Conservation (phyloP, 2,797 vertebrate species). For the Staurois parvus region DNA sequence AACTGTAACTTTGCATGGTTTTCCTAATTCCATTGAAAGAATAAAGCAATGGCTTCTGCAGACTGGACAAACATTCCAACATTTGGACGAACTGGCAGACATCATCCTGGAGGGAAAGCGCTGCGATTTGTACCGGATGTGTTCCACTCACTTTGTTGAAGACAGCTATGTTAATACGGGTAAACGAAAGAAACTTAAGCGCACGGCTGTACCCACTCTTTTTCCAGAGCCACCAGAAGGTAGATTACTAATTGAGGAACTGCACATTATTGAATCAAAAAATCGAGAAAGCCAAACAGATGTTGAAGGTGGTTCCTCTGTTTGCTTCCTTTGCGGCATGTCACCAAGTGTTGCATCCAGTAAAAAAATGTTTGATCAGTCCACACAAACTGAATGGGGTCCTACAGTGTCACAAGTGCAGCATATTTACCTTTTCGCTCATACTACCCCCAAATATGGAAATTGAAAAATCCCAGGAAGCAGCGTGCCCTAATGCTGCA, state of each 20-base stretch:
- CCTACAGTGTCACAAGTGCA: neutral
- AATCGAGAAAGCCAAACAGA: neutral
- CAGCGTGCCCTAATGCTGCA: neutral
- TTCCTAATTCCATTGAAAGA: neutral
- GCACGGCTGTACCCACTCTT: neutral
- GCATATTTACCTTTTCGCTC: neutral
- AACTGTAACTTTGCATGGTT: neutral
- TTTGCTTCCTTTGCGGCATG: neutral
- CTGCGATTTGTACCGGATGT: neutral
- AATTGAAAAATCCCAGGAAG: too few relatives aligned
- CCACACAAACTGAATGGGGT: neutral
- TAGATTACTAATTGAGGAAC: neutral
- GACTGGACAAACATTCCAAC: constrained; percentile 6
- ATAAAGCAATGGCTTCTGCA: constrained; percentile 27
- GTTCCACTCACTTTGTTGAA: constrained; percentile 4
- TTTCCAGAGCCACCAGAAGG: neutral
- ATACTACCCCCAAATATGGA: neutral
- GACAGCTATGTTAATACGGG: constrained; percentile 11
- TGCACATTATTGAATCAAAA: neutral
- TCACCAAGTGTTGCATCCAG: neutral
- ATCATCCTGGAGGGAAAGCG: neutral
- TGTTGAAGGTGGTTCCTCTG: too few relatives aligned
- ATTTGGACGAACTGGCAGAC: neutral
- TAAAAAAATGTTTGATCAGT: neutral
- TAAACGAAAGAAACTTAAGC: neutral